A percentile compares a stretch with the other conserved stretches of the same genome.
Evolutionary conservation across 2,888 invertebrate species (phyloP).

Genomic region (Agrochola litura): DNA sequence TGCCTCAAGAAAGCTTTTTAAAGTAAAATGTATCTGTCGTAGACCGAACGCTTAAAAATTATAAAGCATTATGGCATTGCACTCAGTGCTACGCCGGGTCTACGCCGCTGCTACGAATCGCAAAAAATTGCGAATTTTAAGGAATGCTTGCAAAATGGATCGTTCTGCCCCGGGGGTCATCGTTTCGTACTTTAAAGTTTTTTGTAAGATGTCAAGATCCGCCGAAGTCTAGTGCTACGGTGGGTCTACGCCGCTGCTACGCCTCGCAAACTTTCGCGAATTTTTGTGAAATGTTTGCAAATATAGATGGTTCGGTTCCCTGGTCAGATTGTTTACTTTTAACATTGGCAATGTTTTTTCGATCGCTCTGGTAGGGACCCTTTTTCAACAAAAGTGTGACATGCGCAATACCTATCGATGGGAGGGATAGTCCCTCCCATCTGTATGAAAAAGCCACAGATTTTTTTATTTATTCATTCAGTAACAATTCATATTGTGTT

Average conservation of each 20-base stretch:
- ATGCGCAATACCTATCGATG: too few species aligned
- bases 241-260: constrained; percentile 18
- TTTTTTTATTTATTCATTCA: too few species aligned
- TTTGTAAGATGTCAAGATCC: not conserved
- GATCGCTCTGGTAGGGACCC: too few species aligned
- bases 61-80: not conserved
- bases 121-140: not conserved
- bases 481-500: too few species aligned
- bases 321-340: not conserved
- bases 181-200: not conserved
- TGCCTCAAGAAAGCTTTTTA: not conserved
- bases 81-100: constrained; percentile 7
- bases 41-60: not conserved
- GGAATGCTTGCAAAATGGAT: not conserved
- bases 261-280: not conserved
- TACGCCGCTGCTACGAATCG: not conserved
- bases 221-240: not conserved
- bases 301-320: not conserved
- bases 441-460: too few species aligned
- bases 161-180: not conserved
- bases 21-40: not conserved
- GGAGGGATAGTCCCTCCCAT: too few species aligned
- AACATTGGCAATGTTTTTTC: not conserved
- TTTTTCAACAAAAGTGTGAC: too few species aligned
- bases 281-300: not conserved